A percentile compares a stretch with the other conserved stretches of the same genome.
Conservation (phyloP, 2,888 invertebrate species). For the Aphodius sticticus region DNA sequence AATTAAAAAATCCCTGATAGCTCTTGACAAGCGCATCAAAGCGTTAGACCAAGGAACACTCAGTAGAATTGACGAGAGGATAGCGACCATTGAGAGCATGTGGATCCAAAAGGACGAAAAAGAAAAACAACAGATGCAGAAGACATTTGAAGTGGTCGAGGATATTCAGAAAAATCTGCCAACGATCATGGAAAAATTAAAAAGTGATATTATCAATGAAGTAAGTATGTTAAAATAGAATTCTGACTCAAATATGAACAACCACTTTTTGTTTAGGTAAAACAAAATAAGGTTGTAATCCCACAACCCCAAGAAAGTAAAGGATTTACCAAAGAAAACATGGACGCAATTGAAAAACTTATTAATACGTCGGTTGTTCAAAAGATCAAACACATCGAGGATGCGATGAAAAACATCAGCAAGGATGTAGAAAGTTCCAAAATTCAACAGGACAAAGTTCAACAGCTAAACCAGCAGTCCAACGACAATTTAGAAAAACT, state of each 20-base stretch:
- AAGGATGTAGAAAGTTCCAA: conserved; percentile 53
- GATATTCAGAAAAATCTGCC: conserved; percentile 62
- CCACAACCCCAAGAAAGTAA: conserved; percentile 36
- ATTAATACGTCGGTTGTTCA: background rate
- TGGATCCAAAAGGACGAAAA: conserved; percentile 76
- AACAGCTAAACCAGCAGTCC: conserved; percentile 60
- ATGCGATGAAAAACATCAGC: conserved; percentile 49
- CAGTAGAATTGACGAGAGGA: conserved; percentile 75
- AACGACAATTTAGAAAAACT: conserved; percentile 60
- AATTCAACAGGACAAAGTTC: conserved; percentile 57
- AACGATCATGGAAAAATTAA: conserved; percentile 60
- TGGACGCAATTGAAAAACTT: conserved; percentile 25
- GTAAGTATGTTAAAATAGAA: conserved; percentile 39
- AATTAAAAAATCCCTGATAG: conserved; percentile 75
- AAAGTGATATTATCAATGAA: conserved; percentile 56
- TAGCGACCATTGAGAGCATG: conserved; percentile 80
- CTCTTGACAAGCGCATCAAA: conserved; percentile 77
- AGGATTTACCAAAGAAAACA: conserved; percentile 38
- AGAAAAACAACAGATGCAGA: conserved; percentile 69
- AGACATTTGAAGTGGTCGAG: conserved; percentile 67
- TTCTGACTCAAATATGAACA: background rate
- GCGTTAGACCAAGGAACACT: conserved; percentile 75
- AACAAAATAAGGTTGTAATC: conserved; percentile 29
- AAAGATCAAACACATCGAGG: conserved; percentile 42
- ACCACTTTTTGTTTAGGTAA: conserved; percentile 11